Conservation (phyloP, 92 coral and sea anemone genomes). For the Zoanthus solanderi region DNA sequence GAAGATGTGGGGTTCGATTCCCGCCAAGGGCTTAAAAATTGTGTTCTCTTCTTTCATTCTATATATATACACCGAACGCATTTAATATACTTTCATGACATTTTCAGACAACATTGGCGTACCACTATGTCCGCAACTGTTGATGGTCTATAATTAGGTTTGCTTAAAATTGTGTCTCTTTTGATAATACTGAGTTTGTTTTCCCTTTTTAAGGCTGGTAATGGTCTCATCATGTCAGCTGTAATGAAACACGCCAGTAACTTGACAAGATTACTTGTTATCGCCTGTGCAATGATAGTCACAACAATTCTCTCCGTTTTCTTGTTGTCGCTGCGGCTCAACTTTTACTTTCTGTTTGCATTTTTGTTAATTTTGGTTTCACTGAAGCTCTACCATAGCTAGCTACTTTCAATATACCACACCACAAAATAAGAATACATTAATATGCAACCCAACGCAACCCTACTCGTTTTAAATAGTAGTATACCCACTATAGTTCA, state of each 20-base stretch:
- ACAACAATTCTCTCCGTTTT: slow-evolving; percentile 79
- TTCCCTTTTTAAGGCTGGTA: slow-evolving; percentile 66
- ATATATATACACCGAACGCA: no score
- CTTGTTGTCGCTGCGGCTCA: slow-evolving; percentile 79
- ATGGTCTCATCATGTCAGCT: slow-evolving; percentile 83
- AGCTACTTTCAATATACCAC: neutral
- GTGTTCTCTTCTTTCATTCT: no score
- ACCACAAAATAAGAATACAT: no score
- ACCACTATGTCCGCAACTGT: no score
- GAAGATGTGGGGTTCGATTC: no score
- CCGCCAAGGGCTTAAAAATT: no score
- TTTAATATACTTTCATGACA: no score
- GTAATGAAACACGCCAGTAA: slow-evolving; percentile 95
- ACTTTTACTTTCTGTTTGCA: slow-evolving; percentile 75
- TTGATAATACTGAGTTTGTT: neutral
- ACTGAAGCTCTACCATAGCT: slow-evolving; percentile 74
- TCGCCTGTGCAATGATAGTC: slow-evolving; percentile 92
- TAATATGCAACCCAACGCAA: no score
- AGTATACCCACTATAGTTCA: no score
- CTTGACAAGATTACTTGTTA: slow-evolving; percentile 77
- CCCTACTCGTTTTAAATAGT: no score
- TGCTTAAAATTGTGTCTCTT: neutral
- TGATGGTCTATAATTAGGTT: neutral
- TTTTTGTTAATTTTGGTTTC: slow-evolving; percentile 76
- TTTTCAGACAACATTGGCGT: no score